Base-by-base conservation (phyloP, 2,113 vertebrate genomes). In the Atrichornis clamosus region DNA sequence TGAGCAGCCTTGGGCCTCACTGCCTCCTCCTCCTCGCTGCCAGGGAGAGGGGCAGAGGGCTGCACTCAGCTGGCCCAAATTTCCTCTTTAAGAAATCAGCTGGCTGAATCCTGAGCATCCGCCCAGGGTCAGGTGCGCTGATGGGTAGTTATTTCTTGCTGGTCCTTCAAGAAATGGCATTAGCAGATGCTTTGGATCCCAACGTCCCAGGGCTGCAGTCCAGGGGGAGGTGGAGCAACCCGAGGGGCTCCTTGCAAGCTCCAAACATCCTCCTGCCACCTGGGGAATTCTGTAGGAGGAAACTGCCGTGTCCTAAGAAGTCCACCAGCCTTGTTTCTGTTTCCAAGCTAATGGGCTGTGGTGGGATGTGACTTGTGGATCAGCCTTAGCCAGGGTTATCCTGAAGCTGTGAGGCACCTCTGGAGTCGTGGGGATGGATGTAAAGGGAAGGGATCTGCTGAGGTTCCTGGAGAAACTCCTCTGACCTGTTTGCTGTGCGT, bases 401-500 rank as follows among this genome's bases (percentile, higher is more conserved):
- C 58, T 35, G 27, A 9, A 37, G 26, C 41, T 49, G 5, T 0
- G 2, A 37, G 69, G 63, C 49, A 21, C 46, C 26, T 33, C 59
- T 22, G 20, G 56, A 50, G 35, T 4, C 0, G 0, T 14, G 24
- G 10, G 1, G 9, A 7, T 7, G 10, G 10, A 1, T 62, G 24
- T 28, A 27, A 24, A 74, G 52, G 35, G 30, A 33, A 64, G 37
- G 46, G 37, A 20, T 72, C 30, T 83, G 4, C 72, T 56, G 49
- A 24, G 27, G 3, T 6, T 47, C 59, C 41, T 56, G 52, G 37
- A 28, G 59, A 20, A 72, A 3, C 26, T n/a, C 42, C 46, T 47
- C 15, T n/a, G 69, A 9, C 33, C 37, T 13, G 3, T 10, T 16
- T 22, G 11, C 21, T 22, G 4, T 30, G 63, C 26, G 2, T 17